Base-by-base conservation (phyloP, 1,140 invertebrate genomes). In the Aphaenogaster rudis region DNA sequence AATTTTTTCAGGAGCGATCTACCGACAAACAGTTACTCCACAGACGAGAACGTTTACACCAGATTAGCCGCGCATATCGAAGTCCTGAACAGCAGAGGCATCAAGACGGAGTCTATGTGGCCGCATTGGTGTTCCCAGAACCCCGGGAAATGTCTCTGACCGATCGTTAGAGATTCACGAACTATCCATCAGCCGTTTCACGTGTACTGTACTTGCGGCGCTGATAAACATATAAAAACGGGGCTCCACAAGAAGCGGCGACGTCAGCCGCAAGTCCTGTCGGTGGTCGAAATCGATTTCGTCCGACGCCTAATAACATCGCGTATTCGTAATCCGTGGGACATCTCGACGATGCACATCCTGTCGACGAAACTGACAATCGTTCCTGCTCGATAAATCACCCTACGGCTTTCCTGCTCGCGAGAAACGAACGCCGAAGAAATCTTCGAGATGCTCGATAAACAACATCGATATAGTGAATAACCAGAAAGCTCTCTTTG, bases 111-210 rank as follows among this genome's bases (percentile, higher is more conserved):
- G 90, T 96, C 97, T 3, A 95, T 98, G 90, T 97, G 97, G 96
- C 97, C 97, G 2, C 96, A 96, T 76, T 97, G 97, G 97, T 98
- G 97, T 93, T 96, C 96, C 21, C 97, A 97, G 89, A 97, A 97
- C 94, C 97, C 97, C 63, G 96, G 97, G 89, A 96, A 97, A 94
- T 97, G 97, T 94, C 96, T 97, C 94, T 96, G 95, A 95, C 95
- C 94, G 91, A 93, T 84, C 90, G 90, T 69, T 61, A 88, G 78
- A 84, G 42, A 82, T 21, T 28, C 42, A 39, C 52, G 64, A 72
- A 63, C 7, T 66, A 74, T 86, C 33, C 42, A 86, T 13, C 54
- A 72, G 39, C 13, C 59, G 76, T 81, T 74, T 52, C 63, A 39
- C n/a, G 50, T 80, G 50, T 77, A 78, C 28, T 69, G 71, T 54